Conservation (phyloP, 2,113 vertebrate species). For the Grus americana region DNA sequence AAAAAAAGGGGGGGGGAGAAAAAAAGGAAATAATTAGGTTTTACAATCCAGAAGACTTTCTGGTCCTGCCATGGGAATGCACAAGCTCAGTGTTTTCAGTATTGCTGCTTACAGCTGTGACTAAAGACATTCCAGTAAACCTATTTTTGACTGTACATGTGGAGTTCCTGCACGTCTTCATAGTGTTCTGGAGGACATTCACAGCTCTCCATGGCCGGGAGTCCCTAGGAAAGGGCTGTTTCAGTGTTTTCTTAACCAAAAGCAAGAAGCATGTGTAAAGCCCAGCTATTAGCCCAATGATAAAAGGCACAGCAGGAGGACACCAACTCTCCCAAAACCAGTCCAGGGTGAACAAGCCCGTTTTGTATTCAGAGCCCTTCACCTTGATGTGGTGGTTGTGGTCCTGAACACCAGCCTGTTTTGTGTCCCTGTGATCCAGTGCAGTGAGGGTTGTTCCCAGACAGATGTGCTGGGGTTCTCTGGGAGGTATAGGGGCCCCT, state of each 20-base stretch:
- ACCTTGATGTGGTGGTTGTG: neutral
- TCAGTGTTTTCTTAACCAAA: neutral
- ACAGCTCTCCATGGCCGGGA: neutral
- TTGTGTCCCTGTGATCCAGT: neutral
- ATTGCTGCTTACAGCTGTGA: slow-evolving; percentile 68
- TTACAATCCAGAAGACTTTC: slow-evolving; percentile 39
- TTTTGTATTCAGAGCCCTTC: neutral
- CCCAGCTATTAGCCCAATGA: neutral
- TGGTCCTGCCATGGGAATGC: slow-evolving; percentile 52
- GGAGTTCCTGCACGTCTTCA: neutral
- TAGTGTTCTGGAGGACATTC: neutral
- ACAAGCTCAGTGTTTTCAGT: slow-evolving; percentile 66
- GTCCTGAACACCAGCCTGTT: neutral
- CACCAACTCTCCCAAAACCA: neutral
- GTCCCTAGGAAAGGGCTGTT: neutral
- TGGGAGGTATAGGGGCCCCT: neutral
- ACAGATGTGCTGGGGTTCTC: rapidly evolving
- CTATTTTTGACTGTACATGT: slow-evolving; percentile 70
- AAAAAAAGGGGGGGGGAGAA: rapidly evolving
- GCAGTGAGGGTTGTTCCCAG: neutral
- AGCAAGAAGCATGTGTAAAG: neutral
- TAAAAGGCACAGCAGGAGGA: neutral
- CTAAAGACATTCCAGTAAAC: slow-evolving; percentile 78
- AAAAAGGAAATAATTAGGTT: neutral
- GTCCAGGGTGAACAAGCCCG: neutral